phyloP scores from a whole-genome alignment of 2,113 vertebrate species.

The Chionis minor region DNA sequence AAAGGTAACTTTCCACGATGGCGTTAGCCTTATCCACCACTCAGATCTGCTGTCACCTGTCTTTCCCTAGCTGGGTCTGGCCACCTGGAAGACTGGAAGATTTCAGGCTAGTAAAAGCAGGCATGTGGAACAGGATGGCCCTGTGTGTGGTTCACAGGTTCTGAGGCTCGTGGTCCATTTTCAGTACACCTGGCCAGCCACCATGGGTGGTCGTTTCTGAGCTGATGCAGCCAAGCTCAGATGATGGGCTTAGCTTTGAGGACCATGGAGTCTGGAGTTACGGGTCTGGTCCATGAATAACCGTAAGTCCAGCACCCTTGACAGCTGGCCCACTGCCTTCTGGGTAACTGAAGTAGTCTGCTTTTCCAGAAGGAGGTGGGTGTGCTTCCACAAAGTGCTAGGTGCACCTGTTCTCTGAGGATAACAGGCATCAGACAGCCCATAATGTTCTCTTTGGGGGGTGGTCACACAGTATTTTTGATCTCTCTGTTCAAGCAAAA shows the following conservation, averaged over 20 bases:
- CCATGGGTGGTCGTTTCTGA: fast-evolving
- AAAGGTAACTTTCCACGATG: fast-evolving
- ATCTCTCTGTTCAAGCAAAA: not conserved
- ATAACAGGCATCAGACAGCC: not conserved
- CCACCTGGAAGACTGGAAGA: no score
- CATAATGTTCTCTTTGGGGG: not conserved
- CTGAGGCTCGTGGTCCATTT: not conserved
- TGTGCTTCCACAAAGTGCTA: not conserved
- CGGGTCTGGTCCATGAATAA: not conserved
- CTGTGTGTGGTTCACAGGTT: fast-evolving
- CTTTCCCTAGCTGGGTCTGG: not conserved
- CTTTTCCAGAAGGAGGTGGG: not conserved
- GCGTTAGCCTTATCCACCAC: fast-evolving
- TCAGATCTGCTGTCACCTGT: not conserved
- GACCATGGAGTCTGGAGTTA: not conserved
- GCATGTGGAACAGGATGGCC: not conserved
- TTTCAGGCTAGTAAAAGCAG: not conserved
- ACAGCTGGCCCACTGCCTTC: fast-evolving
- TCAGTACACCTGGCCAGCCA: no score
- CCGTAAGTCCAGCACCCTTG: not conserved
- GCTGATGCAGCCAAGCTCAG: not conserved
- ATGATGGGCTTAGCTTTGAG: not conserved
- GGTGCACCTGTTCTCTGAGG: not conserved
- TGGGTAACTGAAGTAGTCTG: not conserved
- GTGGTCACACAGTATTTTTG: not conserved